phyloP scores from a whole-genome alignment of 2,797 vertebrate genomes.

The Micropoecilia bifurca region DNA sequence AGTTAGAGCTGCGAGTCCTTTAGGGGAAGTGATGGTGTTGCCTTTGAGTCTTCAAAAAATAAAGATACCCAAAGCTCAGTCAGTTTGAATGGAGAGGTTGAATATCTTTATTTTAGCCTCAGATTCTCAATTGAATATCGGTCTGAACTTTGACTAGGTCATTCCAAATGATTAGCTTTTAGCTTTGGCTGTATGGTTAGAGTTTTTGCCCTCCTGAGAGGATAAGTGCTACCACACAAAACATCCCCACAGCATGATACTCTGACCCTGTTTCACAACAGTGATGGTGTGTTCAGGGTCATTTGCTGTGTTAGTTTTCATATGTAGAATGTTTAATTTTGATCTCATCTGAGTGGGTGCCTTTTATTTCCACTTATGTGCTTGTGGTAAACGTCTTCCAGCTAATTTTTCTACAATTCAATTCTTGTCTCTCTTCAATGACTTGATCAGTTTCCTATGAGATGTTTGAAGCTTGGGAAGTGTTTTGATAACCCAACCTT shows the following conservation, averaged over 20 bases:
- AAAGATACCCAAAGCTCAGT: not conserved
- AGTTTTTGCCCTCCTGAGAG: not conserved
- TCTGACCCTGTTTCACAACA: not conserved
- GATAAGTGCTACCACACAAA: not conserved
- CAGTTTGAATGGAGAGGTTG: not conserved
- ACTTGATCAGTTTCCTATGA: not conserved
- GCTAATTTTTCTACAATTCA: not conserved
- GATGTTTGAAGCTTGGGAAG: no score
- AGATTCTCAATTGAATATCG: not conserved
- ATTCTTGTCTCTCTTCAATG: not conserved
- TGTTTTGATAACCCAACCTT: no score
- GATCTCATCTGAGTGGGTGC: not conserved
- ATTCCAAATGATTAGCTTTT: not conserved
- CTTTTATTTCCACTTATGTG: not conserved
- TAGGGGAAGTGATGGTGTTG: not conserved
- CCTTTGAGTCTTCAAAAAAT: not conserved
- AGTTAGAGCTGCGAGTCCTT: not conserved
- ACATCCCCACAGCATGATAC: not conserved
- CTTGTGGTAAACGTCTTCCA: not conserved
- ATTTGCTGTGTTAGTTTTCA: not conserved
- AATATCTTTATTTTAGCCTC: not conserved
- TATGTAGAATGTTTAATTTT: not conserved
- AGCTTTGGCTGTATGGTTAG: not conserved
- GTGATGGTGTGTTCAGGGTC: not conserved
- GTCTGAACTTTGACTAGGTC: not conserved